A percentile compares a stretch with the other conserved stretches of the same genome.
These are phyloP conservation scores for Nymphalis io DNA, from an alignment of 1,140 invertebrate species.

Conservation along the genomic window DNA sequence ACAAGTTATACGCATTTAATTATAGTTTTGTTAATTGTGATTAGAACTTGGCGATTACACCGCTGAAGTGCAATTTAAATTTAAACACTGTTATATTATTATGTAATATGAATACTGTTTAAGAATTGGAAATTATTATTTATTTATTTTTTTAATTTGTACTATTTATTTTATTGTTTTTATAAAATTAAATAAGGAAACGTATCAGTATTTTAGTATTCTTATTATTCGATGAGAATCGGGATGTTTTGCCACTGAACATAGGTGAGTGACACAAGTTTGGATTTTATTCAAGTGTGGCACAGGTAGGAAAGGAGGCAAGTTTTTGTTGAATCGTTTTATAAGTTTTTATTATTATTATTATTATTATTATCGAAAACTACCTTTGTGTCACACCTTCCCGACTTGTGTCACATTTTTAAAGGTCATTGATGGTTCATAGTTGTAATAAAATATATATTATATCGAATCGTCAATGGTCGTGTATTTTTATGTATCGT, in stretches of 20 bases:
- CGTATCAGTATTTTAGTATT: conserved; percentile 18
- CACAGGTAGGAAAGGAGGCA: conserved; percentile 76
- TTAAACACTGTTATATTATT: no score
- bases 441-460: conserved; percentile 22
- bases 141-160: conserved; percentile 7
- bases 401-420: conserved; percentile 77
- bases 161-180: conserved; percentile 8
- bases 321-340: conserved; percentile 14
- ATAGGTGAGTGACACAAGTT: conserved; percentile 79
- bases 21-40: conserved; percentile 6
- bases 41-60: conserved; percentile 4
- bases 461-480: conserved; percentile 20
- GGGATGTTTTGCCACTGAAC: conserved; percentile 22
- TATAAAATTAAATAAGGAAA: conserved; percentile 20
- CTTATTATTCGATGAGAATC: not conserved
- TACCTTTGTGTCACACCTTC: conserved; percentile 73
- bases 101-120: not conserved
- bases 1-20: conserved; percentile 1
- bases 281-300: conserved; percentile 66
- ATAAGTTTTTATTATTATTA: not conserved
- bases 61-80: not conserved
- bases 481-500: not conserved
- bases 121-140: not conserved
- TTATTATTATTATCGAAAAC: not conserved
- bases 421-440: conserved; percentile 25